Evolutionary conservation across 1,140 invertebrate genomes (phyloP), one percentile per base, ranked within the genome.

Genomic region (Macrocentrus cingulum): DNA sequence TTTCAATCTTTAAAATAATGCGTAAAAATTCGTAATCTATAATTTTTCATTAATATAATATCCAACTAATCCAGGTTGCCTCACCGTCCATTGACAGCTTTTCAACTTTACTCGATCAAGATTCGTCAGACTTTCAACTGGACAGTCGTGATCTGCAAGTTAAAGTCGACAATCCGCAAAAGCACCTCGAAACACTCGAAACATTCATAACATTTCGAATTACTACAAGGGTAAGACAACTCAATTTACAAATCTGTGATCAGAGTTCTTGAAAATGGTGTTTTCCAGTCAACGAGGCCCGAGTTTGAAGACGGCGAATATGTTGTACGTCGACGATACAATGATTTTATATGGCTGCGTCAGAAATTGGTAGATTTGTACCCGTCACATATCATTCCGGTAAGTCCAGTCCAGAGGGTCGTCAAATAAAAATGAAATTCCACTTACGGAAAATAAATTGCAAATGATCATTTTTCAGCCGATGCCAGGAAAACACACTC

Each of bases 111-210:
- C 81, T 82, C 23, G 84, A 86, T 54, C 81, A 85, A 61, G 83
- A 82, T 34, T 67, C 78, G 22, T 81, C 81, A 1, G 83, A 85
- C 59, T 77, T 84, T 50, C 80, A 81, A 64, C 62, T 79, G 34
- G 82, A 84, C 60, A 77, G 78, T 60, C 75, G 82, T 13, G 88
- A 90, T 70, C 71, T 90, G 8, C 83, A 85, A 70, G 82, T 89
- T 0, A 81, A 84, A 74, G 87, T 91, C 15, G 89, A 90, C 61
- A 88, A 88, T 78, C 88, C 89, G n/a, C 88, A 90, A 61, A 91
- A 90, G 70, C 87, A 90, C 74, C 80, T 88, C 13, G 87, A 88
- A 62, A 87, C 87, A 0, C 80, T 90, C 62, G 89, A 90, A 71
- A 88, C 88, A 1, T 91, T 85, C 64, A 87, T 91, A 42, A 88